Evolutionary conservation across 2,888 invertebrate genomes (phyloP), one percentile per base, ranked within the genome.

Genomic region (Rhodophaea formosa): DNA sequence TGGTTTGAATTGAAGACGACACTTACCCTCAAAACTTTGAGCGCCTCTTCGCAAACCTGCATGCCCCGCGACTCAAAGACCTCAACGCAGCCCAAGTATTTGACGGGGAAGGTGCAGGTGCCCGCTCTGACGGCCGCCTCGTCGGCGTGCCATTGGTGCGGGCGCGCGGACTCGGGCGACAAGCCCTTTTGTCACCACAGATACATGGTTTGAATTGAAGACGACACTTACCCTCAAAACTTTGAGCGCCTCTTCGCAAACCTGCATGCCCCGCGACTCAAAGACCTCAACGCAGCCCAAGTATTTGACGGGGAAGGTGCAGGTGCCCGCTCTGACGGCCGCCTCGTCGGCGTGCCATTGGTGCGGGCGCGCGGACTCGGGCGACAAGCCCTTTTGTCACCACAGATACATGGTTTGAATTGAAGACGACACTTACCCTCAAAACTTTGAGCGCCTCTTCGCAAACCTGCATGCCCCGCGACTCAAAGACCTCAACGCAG

Each of bases 31-130:
- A 99, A 94, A 67, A 98, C 97, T 93, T 99, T 99, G 63, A 99
- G 93, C 54, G 99, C 99, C 87, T 99, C 99, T 86, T 99, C 99
- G 92, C 99, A 99, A 61, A 99, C n/a, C 98, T 98, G 98, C 98
- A 99, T 99, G 53, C 99, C 99, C 78, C 99, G 94, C 8, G 99
- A 99, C 91, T 99, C 99, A 91, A 98, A 99, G 44, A 99, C 99
- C 92, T 99, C 99, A 52, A 99, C 98, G 86, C 99, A 98, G 66
- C 99, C 99, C 78, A 99, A 93, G 91, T 99, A 99, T 94, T 99
- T 98, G 71, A 99, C 99, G 69, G 97, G 95, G 92, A 99, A 99
- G 77, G 96, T 97, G 92, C 99, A 99, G 12, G 98, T 98, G 64
- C 98, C 98, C 57, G 97, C 96, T 49, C 99, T 93, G 29, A 99